phyloP scores from a whole-genome alignment of 1,140 invertebrate species.

The Arctopsyche grandis region DNA sequence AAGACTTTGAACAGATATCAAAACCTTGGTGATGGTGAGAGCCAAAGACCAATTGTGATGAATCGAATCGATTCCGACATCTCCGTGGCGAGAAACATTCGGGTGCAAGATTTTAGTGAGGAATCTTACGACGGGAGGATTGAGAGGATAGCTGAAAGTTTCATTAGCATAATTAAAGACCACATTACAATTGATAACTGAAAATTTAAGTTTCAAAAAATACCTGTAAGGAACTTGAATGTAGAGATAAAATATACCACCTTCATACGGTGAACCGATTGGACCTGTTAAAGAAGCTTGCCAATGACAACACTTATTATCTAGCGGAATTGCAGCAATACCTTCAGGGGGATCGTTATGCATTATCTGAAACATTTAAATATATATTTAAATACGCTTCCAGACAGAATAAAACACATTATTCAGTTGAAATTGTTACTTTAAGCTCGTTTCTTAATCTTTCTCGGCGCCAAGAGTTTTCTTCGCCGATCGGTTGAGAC shows the following conservation, averaged over 20 bases:
- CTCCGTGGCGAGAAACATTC: conserved; percentile 95
- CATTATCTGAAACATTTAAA: conserved; percentile 63
- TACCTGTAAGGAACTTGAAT: conserved; percentile 81
- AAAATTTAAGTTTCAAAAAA: neutral
- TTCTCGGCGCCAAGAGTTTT: conserved; percentile 78
- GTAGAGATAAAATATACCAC: conserved; percentile 93
- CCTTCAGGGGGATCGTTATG: conserved; percentile 88
- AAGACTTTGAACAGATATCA: conserved; percentile 90
- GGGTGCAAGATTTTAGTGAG: conserved; percentile 93
- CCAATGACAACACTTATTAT: conserved; percentile 87
- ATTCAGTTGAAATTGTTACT: conserved; percentile 62
- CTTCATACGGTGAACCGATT: conserved; percentile 90
- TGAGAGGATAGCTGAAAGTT: conserved; percentile 85
- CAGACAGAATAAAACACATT: neutral
- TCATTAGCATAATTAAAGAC: conserved; percentile 43
- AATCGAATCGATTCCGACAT: conserved; percentile 95
- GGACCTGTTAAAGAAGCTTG: conserved; percentile 91
- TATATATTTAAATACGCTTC: no score
- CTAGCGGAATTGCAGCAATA: conserved; percentile 87
- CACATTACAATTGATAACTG: neutral
- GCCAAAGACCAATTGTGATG: conserved; percentile 96
- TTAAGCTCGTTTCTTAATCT: conserved; percentile 80
- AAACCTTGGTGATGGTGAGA: conserved; percentile 89
- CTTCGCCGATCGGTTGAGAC: conserved; percentile 69
- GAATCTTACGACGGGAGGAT: conserved; percentile 89